phyloP scores from a whole-genome alignment of 2,797 vertebrate species.

The Margarornis squamiger region DNA sequence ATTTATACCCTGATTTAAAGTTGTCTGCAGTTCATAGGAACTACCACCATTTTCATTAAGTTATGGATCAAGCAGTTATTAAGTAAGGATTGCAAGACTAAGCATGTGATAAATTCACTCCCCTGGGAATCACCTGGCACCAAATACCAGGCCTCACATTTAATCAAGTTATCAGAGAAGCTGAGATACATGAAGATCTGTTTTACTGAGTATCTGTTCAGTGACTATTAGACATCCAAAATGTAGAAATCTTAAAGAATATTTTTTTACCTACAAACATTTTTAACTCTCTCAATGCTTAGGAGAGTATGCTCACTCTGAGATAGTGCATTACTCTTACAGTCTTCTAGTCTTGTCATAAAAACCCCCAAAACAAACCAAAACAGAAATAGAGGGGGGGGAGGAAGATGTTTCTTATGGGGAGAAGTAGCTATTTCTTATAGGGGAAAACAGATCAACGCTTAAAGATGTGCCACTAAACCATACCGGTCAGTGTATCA shows the following conservation, averaged over 20 bases:
- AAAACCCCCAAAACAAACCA: not conserved
- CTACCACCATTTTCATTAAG: not conserved
- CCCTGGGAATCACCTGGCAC: slow-evolving; percentile 46
- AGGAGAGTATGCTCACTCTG: not conserved
- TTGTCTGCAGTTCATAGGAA: not conserved
- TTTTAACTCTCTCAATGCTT: not conserved
- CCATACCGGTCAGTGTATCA: not conserved
- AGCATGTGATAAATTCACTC: slow-evolving; percentile 29
- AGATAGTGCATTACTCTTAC: not conserved
- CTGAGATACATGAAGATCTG: not conserved
- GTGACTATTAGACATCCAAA: not conserved
- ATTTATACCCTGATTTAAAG: not conserved
- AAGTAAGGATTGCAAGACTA: slow-evolving; percentile 22
- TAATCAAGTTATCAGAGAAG: slow-evolving; percentile 33
- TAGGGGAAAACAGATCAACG: not conserved
- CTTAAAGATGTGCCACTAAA: not conserved
- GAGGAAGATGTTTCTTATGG: not conserved
- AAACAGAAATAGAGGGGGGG: not conserved
- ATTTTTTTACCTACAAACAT: not conserved
- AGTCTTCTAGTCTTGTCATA: not conserved
- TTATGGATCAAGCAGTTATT: slow-evolving; percentile 21
- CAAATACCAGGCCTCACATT: slow-evolving; percentile 2
- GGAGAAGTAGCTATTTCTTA: not conserved
- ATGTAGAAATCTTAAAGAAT: not conserved
- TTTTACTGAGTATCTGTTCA: not conserved